Base-by-base conservation (phyloP, 2,888 invertebrate species). In the Apotomis capreana region DNA sequence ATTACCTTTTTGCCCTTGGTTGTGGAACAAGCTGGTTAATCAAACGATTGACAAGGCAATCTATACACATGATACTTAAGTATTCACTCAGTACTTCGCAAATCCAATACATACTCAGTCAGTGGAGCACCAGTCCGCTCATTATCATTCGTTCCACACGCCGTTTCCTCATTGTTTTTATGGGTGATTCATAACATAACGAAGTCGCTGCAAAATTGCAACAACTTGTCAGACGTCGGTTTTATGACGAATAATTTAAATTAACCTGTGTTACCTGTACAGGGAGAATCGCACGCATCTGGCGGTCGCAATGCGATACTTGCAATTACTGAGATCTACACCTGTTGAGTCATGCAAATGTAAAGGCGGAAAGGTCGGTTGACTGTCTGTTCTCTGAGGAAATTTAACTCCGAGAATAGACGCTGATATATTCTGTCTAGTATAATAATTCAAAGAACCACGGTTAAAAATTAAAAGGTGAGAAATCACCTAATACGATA, bases 121-220 rank as follows among this genome's bases (percentile, higher is more conserved):
- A 80, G 79, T 79, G 76, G 78, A 76, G 76, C 74, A 69, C 69
- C 49, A 57, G n/a, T 70, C 73, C 6, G 40, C 74, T 79, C 78
- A 82, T 88, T 87, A 84, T 76, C 78, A 88, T 89, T 87, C 89
- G 76, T 76, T 78, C 76, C 83, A 83, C 82, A 74, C 76, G 59
- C 65, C 74, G 83, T 85, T 86, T 84, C 86, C 86, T 86, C 83
- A 83, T 87, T 85, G 87, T 88, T 79, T 79, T 81, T 76, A 77
- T 74, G 73, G 69, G 77, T 88, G 89, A 89, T 81, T 89, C 89
- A 89, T 73, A 75, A 68, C 89, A 89, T 73, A 75, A 68, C 78
- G 40, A 71, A 78, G 79, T 40, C 59, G 63, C 46, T 61, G 57
- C 62, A 57, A 55, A 51, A 37, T 62, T 62, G 71, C 57, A 58